Percentiles rank a stretch among this genome's conserved stretches.
Conservation (phyloP, 2,113 vertebrate genomes). For the Sylvia atricapilla region DNA sequence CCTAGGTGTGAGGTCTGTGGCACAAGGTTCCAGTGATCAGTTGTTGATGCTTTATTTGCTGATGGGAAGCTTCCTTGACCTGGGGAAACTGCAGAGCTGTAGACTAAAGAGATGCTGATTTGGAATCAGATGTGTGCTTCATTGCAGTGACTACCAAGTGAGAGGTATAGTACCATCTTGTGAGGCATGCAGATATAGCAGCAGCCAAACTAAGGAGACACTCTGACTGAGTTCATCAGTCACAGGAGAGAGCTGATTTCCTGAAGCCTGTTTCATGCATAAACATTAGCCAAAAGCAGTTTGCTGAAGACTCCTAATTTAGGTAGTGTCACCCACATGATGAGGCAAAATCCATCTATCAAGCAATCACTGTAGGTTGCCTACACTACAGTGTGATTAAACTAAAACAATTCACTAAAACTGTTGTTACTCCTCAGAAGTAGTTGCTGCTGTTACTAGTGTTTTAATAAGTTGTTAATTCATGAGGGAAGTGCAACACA, state of each 20-base stretch:
- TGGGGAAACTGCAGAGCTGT: not conserved
- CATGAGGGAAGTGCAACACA: accelerated
- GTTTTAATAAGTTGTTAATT: not conserved
- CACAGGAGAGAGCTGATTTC: not conserved
- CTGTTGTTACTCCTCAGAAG: not conserved
- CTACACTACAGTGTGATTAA: accelerated
- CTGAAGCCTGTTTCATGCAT: not conserved
- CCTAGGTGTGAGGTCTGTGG: not conserved
- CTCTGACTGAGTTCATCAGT: not conserved
- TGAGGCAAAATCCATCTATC: not conserved
- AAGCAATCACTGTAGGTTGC: not conserved
- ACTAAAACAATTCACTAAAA: not conserved
- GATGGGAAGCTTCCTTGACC: not conserved
- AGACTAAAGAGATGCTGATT: not conserved
- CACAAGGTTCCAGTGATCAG: not conserved
- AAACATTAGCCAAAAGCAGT: not conserved
- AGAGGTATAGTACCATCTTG: not conserved
- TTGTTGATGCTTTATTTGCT: not conserved
- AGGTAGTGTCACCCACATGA: not conserved
- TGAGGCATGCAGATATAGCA: not conserved
- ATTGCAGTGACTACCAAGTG: not conserved
- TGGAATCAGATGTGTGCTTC: not conserved
- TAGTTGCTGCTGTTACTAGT: not conserved
- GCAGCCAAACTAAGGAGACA: not conserved
- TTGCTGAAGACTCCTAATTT: not conserved